These are phyloP conservation scores for Trichopria drosophilae DNA, from an alignment of 2,888 invertebrate genomes.

Conservation along the genomic window DNA sequence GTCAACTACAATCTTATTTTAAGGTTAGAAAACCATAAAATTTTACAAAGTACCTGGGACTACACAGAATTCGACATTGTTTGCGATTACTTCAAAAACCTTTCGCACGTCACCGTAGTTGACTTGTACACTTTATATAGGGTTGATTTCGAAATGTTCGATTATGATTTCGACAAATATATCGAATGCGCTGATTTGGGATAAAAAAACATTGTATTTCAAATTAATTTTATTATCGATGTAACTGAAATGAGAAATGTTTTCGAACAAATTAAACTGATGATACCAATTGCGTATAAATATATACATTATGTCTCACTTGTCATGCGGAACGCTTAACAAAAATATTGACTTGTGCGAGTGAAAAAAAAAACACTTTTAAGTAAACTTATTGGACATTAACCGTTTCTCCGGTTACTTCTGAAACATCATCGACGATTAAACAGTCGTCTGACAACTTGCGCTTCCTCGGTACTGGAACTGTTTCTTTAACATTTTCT, in stretches of 20 bases:
- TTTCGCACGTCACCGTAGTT: constrained; percentile 42
- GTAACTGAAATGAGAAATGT: too few species aligned
- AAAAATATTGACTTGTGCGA: too few species aligned
- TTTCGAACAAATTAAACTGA: too few species aligned
- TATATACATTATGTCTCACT: too few species aligned
- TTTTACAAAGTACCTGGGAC: constrained; percentile 42
- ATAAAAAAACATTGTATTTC: too few species aligned
- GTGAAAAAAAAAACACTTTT: too few species aligned
- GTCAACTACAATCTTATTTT: constrained; percentile 49
- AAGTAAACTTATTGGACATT: too few species aligned
- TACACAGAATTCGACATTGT: constrained; percentile 44
- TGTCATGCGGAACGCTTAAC: too few species aligned
- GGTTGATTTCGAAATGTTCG: constrained; percentile 55
- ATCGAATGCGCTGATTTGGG: constrained; percentile 44
- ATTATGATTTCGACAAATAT: constrained; percentile 48
- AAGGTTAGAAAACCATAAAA: constrained; percentile 48
- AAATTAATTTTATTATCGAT: too few species aligned
- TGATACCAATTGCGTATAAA: too few species aligned
- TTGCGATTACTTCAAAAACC: constrained; percentile 50
- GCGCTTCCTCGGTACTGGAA: constrained; percentile 24
- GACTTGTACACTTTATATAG: constrained; percentile 49
- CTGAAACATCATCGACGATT: constrained; percentile 50
- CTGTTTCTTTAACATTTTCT: constrained; percentile 22
- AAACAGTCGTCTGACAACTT: constrained; percentile 44
- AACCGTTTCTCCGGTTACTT: too few species aligned